Evolutionary conservation across 2,888 invertebrate genomes (phyloP), one percentile per base, ranked within the genome.

Genomic region (Morpho deidamia): DNA sequence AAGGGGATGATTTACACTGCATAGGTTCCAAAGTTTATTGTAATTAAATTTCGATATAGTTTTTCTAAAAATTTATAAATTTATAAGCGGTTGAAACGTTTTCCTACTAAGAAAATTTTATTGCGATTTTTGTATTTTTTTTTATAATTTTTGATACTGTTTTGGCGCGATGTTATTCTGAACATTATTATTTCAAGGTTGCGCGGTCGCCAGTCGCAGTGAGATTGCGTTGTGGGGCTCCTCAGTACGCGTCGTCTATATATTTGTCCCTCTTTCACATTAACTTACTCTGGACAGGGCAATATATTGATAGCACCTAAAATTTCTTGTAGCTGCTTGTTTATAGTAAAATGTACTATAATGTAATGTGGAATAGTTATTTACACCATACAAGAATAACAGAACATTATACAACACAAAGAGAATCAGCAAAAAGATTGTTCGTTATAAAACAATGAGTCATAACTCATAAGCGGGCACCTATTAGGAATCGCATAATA

Each of bases 111-210:
- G 1, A 45, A 39, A 39, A 7, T 72, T 78, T 81, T 77, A 10
- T 81, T 63, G 78, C 45, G 34, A 78, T 81, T 79, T 78, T 81
- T 63, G 78, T 45, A 39, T 77, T 81, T 79, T 78, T 84, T 79
- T 83, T 74, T 84, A 85, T 85, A 84, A 42, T 49, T 53, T 87
- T 83, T 87, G 87, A 87, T 87, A 86, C 84, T 88, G 84, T 87
- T 84, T 82, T 81, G 81, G 84, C 86, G 83, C 87, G 86, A 84
- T 88, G 87, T 87, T 89, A 88, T 89, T 86, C 88, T 80, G 84
- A 83, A 86, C 89, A 89, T 89, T 89, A 88, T 88, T 88, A 88
- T 89, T 89, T 89, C 89, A 89, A 89, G 89, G 89, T 89, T 88
- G 88, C 79, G 78, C 81, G 83, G 84, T 82, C 85, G 68, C 62